Base-by-base conservation (phyloP, 2,888 invertebrate genomes). In the Caenorhabditis imperialis region DNA sequence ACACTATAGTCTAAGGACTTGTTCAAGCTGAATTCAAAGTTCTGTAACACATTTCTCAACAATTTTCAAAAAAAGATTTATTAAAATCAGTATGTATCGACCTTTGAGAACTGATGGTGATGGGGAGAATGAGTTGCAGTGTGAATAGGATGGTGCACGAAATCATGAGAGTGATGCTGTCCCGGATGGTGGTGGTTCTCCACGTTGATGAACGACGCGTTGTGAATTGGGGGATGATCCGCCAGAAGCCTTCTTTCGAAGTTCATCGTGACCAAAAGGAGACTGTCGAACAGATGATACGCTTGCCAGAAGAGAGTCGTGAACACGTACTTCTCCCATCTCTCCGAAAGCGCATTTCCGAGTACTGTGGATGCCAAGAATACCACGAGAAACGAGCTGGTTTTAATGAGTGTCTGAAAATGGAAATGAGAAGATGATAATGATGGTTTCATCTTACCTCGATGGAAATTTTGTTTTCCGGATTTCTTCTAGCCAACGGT, bases 261-360 rank as follows among this genome's bases (percentile, higher is more conserved):
- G 16, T 63, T 54, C 23, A 55, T 14, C 4, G 55, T 3, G 0
- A 63, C 18, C 1, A 63, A 22, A 0, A 55, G 5, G 1, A 55
- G 10, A n/a, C 63, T 63, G 63, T 63, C 62, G 14, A 63, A 38
- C 4, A 63, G 22, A 30, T 54, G 54, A 54, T 63, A 63, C 0
- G 7, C n/a, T 10, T 63, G 53, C 54, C 62, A 63, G 10, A 33
- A 3, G n/a, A 63, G 16, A 14, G 45, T 37, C 1, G 47, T 37
- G 25, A 63, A 27, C 14, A 38, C 27, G 27, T 53, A 63, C 20
- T 38, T 23, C 16, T 63, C 27, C 62, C 62, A 63, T 6, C 30
- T 25, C 30, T 63, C 45, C 4, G 2, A 12, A 7, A 37, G 37
- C 37, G 42, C 16, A 2, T 12, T 54, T 12, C 38, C 27, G 5